phyloP scores from a whole-genome alignment of 2,113 vertebrate species.

The Paralichthys olivaceus region DNA sequence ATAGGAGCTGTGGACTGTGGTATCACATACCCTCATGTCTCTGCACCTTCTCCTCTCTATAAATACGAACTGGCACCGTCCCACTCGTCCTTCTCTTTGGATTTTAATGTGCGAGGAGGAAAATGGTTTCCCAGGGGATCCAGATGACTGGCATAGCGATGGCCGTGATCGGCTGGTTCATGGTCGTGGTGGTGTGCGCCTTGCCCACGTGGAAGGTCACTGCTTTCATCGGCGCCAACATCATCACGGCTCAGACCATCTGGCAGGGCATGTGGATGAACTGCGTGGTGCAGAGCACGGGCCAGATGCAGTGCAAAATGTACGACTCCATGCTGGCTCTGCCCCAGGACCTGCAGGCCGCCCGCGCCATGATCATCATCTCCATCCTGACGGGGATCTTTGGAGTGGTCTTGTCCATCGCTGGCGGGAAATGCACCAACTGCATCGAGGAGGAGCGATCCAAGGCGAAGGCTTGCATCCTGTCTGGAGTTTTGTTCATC shows the following conservation, averaged over 20 bases:
- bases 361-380: slow-evolving; percentile 89
- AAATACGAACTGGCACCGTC: slow-evolving; percentile 35
- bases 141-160: slow-evolving; percentile 75
- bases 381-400: slow-evolving; percentile 86
- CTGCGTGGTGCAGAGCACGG: slow-evolving; percentile 87
- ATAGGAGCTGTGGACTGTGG: slow-evolving; percentile 31
- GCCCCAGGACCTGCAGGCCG: slow-evolving; percentile 88
- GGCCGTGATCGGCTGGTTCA: slow-evolving; percentile 76
- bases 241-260: slow-evolving; percentile 81
- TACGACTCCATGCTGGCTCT: slow-evolving; percentile 84
- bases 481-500: slow-evolving; percentile 76
- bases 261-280: slow-evolving; percentile 89
- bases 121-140: slow-evolving; percentile 81
- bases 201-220: slow-evolving; percentile 84
- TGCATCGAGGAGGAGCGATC: slow-evolving; percentile 87
- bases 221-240: slow-evolving; percentile 81
- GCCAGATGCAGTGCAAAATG: slow-evolving; percentile 85
- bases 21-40: slow-evolving; percentile 54
- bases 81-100: background rate
- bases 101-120: background rate
- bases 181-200: slow-evolving; percentile 75
- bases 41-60: slow-evolving; percentile 50
- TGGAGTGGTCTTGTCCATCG: slow-evolving; percentile 86
- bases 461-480: slow-evolving; percentile 83
- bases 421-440: slow-evolving; percentile 93